Percentiles rank a stretch among this genome's conserved stretches.
Conservation (phyloP, 2,888 invertebrate genomes). For the Rhynchonema sp. region DNA sequence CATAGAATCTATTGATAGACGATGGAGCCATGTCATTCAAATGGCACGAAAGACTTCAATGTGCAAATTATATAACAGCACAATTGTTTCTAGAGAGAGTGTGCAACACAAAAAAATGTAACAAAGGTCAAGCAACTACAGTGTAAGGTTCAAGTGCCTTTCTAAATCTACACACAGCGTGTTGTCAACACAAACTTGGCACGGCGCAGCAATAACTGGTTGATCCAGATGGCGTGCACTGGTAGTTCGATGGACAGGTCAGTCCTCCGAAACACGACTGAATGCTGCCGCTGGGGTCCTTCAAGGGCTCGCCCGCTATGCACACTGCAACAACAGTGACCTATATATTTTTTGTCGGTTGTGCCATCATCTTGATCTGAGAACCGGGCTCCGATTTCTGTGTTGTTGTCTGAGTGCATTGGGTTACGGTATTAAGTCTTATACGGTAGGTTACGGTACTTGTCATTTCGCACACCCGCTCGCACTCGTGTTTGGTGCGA, state of each 20-base stretch:
- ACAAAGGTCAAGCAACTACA: too few relatives aligned
- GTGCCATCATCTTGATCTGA: too few relatives aligned
- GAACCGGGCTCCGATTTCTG: too few relatives aligned
- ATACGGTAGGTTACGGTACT: neutral
- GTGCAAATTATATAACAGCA: too few relatives aligned
- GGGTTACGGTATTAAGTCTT: neutral
- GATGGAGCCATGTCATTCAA: too few relatives aligned
- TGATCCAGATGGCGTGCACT: neutral
- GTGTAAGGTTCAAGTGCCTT: too few relatives aligned
- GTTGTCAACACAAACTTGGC: neutral
- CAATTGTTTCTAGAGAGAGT: too few relatives aligned
- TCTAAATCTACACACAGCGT: too few relatives aligned
- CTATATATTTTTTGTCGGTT: too few relatives aligned
- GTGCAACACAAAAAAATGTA: too few relatives aligned
- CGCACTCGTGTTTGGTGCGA: neutral
- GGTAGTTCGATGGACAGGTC: neutral
- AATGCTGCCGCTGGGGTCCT: neutral
- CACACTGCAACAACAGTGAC: slow-evolving; percentile 4
- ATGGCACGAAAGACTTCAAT: too few relatives aligned
- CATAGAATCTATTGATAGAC: too few relatives aligned
- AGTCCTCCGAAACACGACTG: neutral
- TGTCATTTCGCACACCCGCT: neutral
- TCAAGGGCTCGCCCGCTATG: neutral
- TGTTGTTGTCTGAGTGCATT: neutral
- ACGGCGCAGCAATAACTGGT: neutral